These are phyloP conservation scores for Zosterops hypoxanthus DNA, from an alignment of 2,113 vertebrate genomes.

Conservation along the genomic window DNA sequence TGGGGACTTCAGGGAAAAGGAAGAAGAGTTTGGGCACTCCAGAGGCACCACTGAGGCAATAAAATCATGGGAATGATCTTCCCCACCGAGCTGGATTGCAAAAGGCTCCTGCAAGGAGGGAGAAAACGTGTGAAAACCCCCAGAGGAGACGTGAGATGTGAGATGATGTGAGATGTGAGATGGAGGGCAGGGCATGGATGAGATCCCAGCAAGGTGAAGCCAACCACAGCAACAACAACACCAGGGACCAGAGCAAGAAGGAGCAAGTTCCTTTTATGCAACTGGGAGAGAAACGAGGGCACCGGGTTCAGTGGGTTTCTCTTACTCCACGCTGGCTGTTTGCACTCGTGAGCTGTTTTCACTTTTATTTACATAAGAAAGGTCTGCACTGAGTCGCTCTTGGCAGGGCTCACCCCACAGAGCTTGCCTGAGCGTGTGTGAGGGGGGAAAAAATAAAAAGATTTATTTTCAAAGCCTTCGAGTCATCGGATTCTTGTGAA, in stretches of 20 bases:
- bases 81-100: background rate
- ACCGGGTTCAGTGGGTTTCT: slow-evolving; percentile 25
- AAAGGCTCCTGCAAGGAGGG: background rate
- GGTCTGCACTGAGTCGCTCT: background rate
- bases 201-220: background rate
- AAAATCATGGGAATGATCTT: background rate
- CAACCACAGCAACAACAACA: background rate
- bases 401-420: background rate
- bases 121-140: background rate
- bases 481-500: slow-evolving; percentile 43
- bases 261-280: slow-evolving; percentile 49
- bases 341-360: slow-evolving; percentile 14
- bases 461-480: slow-evolving; percentile 42
- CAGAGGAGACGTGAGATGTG: background rate
- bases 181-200: background rate
- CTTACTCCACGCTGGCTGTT: background rate
- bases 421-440: slow-evolving; percentile 48
- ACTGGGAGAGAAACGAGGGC: background rate
- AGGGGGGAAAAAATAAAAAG: background rate
- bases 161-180: background rate
- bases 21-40: background rate
- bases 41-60: background rate
- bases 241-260: background rate
- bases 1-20: background rate
- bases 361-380: slow-evolving; percentile 55